Percentiles rank a stretch among this genome's conserved stretches.
These are phyloP conservation scores for Euproctis similis DNA, from an alignment of 2,888 invertebrate species.

Conservation along the genomic window DNA sequence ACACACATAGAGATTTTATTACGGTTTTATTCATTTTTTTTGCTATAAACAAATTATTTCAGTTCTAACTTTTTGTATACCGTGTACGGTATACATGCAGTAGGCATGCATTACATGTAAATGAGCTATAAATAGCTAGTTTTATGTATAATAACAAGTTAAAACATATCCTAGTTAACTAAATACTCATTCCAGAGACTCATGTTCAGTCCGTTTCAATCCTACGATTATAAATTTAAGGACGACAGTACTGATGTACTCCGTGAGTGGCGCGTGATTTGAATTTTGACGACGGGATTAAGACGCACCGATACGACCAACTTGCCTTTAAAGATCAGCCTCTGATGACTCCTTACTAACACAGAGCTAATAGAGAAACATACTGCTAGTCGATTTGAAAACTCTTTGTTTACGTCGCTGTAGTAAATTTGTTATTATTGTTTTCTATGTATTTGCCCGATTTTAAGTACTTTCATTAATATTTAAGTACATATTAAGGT, in stretches of 20 bases:
- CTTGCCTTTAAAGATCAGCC: conserved; percentile 47
- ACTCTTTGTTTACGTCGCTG: conserved; percentile 27
- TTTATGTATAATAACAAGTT: too few species aligned
- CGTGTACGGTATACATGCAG: too few species aligned
- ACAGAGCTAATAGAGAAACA: conserved; percentile 51
- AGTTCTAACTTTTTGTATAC: too few species aligned
- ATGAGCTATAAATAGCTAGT: too few species aligned
- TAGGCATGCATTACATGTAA: too few species aligned
- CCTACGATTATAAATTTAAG: conserved; percentile 46
- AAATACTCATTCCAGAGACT: too few species aligned
- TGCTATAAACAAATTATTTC: too few species aligned
- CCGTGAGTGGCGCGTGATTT: conserved; percentile 49
- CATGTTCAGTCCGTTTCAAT: conserved; percentile 22
- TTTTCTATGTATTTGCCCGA: too few species aligned
- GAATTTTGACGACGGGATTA: conserved; percentile 60
- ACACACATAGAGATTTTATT: too few species aligned
- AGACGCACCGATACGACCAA: conserved; percentile 40
- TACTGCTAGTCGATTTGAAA: conserved; percentile 33
- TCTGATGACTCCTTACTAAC: conserved; percentile 58
- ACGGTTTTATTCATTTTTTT: too few species aligned
- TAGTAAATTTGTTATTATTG: conserved; percentile 21
- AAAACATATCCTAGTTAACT: conserved; percentile 9
- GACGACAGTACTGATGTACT: conserved; percentile 49
- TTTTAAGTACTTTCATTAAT: too few species aligned
- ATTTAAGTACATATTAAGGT: too few species aligned